Base-by-base conservation (phyloP, 2,113 vertebrate genomes). In the Chamaetylas fuelleborni region DNA sequence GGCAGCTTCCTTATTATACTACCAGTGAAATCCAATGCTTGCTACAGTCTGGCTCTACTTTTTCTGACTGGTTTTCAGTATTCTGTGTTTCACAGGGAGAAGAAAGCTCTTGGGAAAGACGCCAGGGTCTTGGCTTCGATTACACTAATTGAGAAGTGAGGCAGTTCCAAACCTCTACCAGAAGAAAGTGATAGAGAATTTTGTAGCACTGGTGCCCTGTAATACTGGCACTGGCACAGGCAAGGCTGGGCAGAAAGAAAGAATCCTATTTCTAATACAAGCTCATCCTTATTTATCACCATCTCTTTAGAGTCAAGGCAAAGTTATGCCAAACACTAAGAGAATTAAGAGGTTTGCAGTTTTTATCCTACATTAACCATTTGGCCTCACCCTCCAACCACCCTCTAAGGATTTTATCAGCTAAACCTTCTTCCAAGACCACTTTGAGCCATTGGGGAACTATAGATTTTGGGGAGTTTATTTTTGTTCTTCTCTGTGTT, bases 281-380 rank as follows among this genome's bases (percentile, higher is more conserved):
- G 97, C 96, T 97, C 96, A 97, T 97, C 97, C 96, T 97, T 95
- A 84, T 93, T 97, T 95, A 94, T 83, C 64, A 86, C 84, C 92
- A 74, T 96, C 81, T 78, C 89, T 86, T 85, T 92, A 93, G 91
- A 95, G 97, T 95, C 96, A 94, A 96, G 79, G 88, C 85, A 95
- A 97, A 95, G 95, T 96, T 97, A 97, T 97, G 93, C 92, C 79
- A 94, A 93, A 95, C 77, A 95, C 83, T 93, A 96, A 97, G 94
- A 94, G 93, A 96, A 97, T 96, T 95, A 97, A 93, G 88, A 87
- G 93, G 92, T 91, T 92, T 96, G 89, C 71, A 77, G 77, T 87
- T 96, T 97, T 95, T 92, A 96, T 97, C 96, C 95, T 93, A 96
- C 81, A 92, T 94, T 94, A 96, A 96, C 94, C 96, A 90, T 94